Evolutionary conservation across 2,113 vertebrate species (phyloP).

Genomic region (Aphyosemion australe): DNA sequence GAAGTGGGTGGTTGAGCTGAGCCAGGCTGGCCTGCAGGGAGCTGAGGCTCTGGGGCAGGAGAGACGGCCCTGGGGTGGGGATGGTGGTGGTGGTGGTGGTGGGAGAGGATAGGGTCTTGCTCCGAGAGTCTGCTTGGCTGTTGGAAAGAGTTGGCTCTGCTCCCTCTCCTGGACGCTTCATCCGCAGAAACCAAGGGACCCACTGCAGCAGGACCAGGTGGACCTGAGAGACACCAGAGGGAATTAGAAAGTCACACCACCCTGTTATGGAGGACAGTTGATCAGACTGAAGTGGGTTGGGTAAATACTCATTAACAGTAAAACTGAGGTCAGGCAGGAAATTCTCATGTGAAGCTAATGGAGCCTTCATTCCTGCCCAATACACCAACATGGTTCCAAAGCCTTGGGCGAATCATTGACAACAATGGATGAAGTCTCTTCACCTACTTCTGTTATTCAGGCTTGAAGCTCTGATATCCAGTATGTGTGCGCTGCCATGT

Average conservation of each 20-base stretch:
- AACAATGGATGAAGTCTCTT: too few species aligned
- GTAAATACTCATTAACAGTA: not conserved
- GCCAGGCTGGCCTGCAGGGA: conserved; percentile 65
- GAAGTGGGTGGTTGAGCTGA: conserved; percentile 52
- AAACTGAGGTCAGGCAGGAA: not conserved
- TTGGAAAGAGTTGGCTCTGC: conserved; percentile 59
- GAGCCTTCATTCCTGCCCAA: too few species aligned
- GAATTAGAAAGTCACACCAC: too few species aligned
- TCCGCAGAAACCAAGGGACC: conserved; percentile 83
- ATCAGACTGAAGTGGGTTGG: not conserved
- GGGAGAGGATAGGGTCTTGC: conserved; percentile 66
- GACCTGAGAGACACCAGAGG: conserved; percentile 57
- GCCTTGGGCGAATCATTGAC: too few species aligned
- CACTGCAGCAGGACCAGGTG: conserved; percentile 82
- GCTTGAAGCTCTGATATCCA: too few species aligned
- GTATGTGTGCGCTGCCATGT: too few species aligned
- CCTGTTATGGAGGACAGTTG: too few species aligned
- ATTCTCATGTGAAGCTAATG: too few species aligned
- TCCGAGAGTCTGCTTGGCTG: conserved; percentile 65
- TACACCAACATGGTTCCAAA: too few species aligned
- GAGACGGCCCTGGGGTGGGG: conserved; percentile 57
- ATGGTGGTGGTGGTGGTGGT: conserved; percentile 64
- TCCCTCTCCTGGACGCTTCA: conserved; percentile 80
- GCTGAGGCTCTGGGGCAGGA: conserved; percentile 67
- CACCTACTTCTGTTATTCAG: too few species aligned